These are phyloP conservation scores for Solenodon paradoxus DNA, from an alignment of 2,113 vertebrate species.

Conservation along the genomic window DNA sequence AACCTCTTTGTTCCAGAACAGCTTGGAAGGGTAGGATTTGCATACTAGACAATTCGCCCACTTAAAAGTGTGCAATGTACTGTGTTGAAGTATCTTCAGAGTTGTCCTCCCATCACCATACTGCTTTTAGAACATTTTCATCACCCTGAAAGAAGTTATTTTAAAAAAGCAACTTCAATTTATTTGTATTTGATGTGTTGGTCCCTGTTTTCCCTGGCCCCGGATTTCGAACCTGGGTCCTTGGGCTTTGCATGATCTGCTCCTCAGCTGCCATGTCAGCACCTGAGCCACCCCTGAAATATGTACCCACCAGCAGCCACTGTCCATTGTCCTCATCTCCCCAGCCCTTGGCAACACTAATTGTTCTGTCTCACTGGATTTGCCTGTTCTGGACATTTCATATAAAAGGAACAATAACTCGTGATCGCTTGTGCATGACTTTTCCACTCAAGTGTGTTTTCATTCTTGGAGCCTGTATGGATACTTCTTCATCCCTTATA, in stretches of 20 bases:
- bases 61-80: neutral
- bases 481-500: neutral
- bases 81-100: neutral
- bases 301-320: neutral
- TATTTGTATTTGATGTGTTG: no score
- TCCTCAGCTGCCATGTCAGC: no score
- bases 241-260: no score
- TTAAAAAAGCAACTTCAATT: no score
- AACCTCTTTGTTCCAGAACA: neutral
- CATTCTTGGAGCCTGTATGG: accelerated
- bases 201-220: no score
- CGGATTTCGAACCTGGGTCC: no score
- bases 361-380: no score
- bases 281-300: no score
- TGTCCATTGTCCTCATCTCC: neutral
- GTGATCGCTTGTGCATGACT: neutral
- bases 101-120: no score
- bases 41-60: neutral
- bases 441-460: neutral
- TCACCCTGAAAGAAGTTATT: neutral
- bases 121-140: neutral
- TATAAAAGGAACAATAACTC: no score
- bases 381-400: no score
- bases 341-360: neutral
- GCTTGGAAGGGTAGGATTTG: neutral